Evolutionary conservation across 1,140 invertebrate genomes (phyloP).

Genomic region (Lasioglossum albipes): DNA sequence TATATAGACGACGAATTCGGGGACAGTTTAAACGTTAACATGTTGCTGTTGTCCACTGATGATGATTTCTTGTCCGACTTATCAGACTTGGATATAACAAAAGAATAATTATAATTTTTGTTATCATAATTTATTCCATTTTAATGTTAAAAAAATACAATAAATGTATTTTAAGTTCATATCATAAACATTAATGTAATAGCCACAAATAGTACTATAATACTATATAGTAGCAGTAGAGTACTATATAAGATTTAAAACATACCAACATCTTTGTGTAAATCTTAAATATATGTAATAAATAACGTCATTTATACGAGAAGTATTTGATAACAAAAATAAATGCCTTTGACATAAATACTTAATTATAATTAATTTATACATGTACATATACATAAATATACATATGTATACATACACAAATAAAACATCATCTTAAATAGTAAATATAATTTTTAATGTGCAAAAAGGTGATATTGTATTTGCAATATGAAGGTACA

Average conservation of each 20-base stretch:
- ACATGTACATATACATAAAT: no score
- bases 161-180: constrained; percentile 42
- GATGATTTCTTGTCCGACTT: constrained; percentile 59
- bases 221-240: neutral
- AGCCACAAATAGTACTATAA: neutral
- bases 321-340: constrained; percentile 35
- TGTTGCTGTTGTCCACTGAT: constrained; percentile 61
- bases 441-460: constrained; percentile 30
- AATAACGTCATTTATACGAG: constrained; percentile 41
- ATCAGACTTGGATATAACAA: constrained; percentile 42
- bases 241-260: constrained; percentile 26
- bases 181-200: constrained; percentile 45
- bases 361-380: constrained; percentile 11
- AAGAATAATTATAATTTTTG: neutral
- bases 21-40: constrained; percentile 68
- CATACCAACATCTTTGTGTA: constrained; percentile 25
- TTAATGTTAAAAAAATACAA: constrained; percentile 36
- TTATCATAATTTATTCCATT: constrained; percentile 53
- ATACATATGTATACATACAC: neutral
- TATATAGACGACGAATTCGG: constrained; percentile 74
- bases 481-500: constrained; percentile 49
- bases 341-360: constrained; percentile 18
- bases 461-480: constrained; percentile 4
- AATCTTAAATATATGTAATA: constrained; percentile 45
- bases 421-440: constrained; percentile 18